These are phyloP conservation scores for Cerastis leucographa DNA, from an alignment of 2,888 invertebrate genomes.

Conservation along the genomic window DNA sequence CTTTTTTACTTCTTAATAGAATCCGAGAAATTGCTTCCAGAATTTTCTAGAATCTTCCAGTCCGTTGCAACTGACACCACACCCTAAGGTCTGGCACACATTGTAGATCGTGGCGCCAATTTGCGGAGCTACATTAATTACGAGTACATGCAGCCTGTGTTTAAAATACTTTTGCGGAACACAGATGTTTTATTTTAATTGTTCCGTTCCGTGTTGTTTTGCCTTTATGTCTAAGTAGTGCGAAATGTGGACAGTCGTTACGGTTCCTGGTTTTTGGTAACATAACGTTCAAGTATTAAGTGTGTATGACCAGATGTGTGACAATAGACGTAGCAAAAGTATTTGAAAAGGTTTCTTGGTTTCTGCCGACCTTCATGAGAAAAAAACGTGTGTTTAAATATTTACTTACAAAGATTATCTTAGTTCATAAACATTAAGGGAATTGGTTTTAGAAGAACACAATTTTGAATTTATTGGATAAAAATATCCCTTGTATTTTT, in stretches of 20 bases:
- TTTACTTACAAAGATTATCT: too few species aligned
- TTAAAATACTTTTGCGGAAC: conserved; percentile 65
- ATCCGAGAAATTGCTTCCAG: background rate
- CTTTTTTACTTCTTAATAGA: background rate
- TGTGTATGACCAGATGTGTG: background rate
- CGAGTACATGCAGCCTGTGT: conserved; percentile 63
- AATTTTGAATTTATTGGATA: background rate
- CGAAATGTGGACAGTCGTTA: conserved; percentile 14
- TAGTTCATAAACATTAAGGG: background rate
- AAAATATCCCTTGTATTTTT: background rate
- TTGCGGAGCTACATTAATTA: conserved; percentile 72
- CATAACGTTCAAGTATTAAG: background rate
- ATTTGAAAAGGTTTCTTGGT: background rate
- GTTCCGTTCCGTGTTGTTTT: conserved; percentile 36
- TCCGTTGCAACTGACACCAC: conserved; percentile 31
- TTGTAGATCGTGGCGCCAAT: conserved; percentile 70
- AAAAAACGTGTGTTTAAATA: background rate
- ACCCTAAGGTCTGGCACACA: conserved; percentile 65
- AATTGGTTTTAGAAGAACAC: background rate
- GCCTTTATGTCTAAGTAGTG: conserved; percentile 39
- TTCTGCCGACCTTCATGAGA: background rate
- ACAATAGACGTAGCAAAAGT: background rate
- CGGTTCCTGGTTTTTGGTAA: background rate
- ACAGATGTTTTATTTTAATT: conserved; percentile 66
- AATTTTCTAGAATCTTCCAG: background rate